Evolutionary conservation across 1,140 invertebrate species (phyloP), one percentile per base, ranked within the genome.

Genomic region (Panulirus ornatus): DNA sequence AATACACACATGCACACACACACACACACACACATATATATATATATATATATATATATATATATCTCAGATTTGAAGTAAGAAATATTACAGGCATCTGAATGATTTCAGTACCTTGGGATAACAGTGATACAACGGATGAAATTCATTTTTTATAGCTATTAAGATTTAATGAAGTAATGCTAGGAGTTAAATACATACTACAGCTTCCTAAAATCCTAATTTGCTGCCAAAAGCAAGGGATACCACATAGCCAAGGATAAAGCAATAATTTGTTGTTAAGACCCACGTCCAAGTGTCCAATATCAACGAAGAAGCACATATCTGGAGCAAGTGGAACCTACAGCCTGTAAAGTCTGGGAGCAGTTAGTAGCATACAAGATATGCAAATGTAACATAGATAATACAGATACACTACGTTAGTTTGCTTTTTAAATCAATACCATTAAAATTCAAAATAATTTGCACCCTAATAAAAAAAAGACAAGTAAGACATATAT

Each of bases 331-430:
- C 44, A 9, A 16, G 36, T 54, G 19, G 36, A 54, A 22, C 44
- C 44, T 58, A 82, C 44, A 82, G 78, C 78, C 78, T 82, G 78
- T 36, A 82, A 82, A 82, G 44, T 82, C 78, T 82, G 44, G 44
- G 40, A 63, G 54, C 47, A 47, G 78, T 82, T 82, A 82, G 78
- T 82, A 82, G 47, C 78, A 47, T 82, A 82, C 34, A 82, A 66
- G n/a, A 30, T 30, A 66, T 66, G 8, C 58, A 66, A 30, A 27
- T 66, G 58, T 30, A 54, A 22, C 22, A 11, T 9, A 22, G 9
- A 54, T 54, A 22, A 22, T 54, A 75, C 71, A 75, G 22, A 34
- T 75, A 75, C 5, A 75, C 36, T 40, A 11, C 6, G 34, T 38
- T 34, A 0, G 22, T 42, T 5, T 5, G 22, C 19, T n/a, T 11